Base-by-base conservation (phyloP, 2,797 vertebrate species). In the Syngnathus rostellatus region DNA sequence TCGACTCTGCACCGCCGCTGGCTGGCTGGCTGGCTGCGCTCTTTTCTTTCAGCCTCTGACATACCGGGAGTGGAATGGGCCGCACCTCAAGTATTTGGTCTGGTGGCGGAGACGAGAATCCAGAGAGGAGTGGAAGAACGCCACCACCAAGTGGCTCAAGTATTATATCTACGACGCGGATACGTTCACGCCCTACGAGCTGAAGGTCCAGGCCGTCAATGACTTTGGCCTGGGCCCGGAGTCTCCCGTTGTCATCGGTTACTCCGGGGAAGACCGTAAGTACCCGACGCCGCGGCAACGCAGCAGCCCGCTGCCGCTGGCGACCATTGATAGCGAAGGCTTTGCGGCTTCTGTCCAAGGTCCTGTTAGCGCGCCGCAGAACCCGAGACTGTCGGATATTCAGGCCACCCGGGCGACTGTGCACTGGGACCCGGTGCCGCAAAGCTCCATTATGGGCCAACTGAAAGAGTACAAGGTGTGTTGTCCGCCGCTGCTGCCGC, bases 241-340 rank as follows among this genome's bases (percentile, higher is more conserved):
- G 87, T 95, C 96, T 0, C 89, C 92, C 23, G 85, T 94, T 1
- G 63, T 95, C 80, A 92, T 90, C 21, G 97, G 97, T 54, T 98
- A 95, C 31, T 99, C 97, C 0, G 97, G 97, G 55, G 97, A 99
- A 85, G 97, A 97, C 78, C 96, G 97, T 99, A 86, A 95, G 96
- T 97, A 79, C 38, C 3, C 31, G 31, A 31, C 31, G 31, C 31
- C 3, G 31, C 31, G 31, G 31, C 31, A 31, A 31, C 31, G 31
- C 31, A 31, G 31, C 3, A 4, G 31, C 31, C 5, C 31, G 31
- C 31, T 4, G 31, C 31, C 31, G 3, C 31, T 31, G 31, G 3
- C 31, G 31, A 31, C 68, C 11, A 62, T 1, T 59, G 46, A 46
- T 48, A 61, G 0, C 31, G 53, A 62, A 69, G 25, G 67, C 0